Conservation (phyloP, 2,797 vertebrate genomes). For the Coccyzus lansbergi region DNA sequence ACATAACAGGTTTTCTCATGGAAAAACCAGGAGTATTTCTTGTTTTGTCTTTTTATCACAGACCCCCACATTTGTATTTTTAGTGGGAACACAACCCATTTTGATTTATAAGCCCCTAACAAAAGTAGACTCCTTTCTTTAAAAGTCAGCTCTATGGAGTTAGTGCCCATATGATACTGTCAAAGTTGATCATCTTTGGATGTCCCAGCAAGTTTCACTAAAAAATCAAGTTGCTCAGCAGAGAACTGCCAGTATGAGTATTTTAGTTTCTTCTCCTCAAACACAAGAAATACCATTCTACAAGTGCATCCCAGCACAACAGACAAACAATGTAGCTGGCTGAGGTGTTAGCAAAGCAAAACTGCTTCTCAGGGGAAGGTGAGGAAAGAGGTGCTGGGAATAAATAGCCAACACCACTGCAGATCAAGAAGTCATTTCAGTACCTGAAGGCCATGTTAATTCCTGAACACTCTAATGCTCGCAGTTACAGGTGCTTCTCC, state of each 20-base stretch:
- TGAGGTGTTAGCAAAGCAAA: neutral
- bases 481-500: neutral
- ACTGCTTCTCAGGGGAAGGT: neutral
- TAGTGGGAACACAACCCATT: neutral
- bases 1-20: neutral
- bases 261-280: neutral
- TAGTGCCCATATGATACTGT: neutral
- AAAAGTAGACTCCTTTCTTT: neutral
- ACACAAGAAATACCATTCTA: neutral
- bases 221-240: neutral
- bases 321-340: neutral
- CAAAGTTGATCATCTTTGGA: neutral
- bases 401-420: neutral
- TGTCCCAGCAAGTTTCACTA: neutral
- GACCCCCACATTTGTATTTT: neutral
- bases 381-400: neutral
- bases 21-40: neutral
- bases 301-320: neutral
- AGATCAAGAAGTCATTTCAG: neutral
- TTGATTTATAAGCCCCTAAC: neutral
- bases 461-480: neutral
- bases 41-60: neutral
- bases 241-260: neutral
- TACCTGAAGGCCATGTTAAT: rapidly evolving
- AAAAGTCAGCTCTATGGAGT: neutral